Percentiles rank a stretch among this genome's conserved stretches.
Conservation (phyloP, 2,888 invertebrate genomes). For the Panopea generosa region DNA sequence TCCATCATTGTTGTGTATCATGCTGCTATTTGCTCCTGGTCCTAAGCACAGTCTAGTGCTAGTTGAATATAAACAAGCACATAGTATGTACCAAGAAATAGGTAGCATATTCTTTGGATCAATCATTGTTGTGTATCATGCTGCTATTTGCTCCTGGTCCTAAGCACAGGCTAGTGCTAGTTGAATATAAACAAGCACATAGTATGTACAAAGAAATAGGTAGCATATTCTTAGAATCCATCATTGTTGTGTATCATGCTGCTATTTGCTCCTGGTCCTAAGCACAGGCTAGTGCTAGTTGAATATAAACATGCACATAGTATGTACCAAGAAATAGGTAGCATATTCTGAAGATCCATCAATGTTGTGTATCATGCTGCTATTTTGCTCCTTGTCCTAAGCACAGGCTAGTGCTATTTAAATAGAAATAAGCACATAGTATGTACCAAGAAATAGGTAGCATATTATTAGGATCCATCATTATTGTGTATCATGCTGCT, state of each 20-base stretch:
- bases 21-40: conserved; percentile 6
- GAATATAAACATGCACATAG: conserved; percentile 12
- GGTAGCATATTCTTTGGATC: neutral
- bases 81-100: conserved; percentile 14
- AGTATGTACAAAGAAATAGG: conserved; percentile 17
- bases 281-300: conserved; percentile 28
- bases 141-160: conserved; percentile 17
- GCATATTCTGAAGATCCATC: neutral
- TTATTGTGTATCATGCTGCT: conserved; percentile 6
- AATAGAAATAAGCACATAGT: conserved; percentile 8
- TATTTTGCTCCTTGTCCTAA: conserved; percentile 15
- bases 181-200: conserved; percentile 1
- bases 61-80: conserved; percentile 11
- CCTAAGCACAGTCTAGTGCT: conserved; percentile 25
- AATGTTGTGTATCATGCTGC: neutral
- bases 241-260: too few species aligned
- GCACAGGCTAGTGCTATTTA: conserved; percentile 23
- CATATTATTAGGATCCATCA: neutral
- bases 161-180: conserved; percentile 28
- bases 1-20: neutral
- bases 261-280: conserved; percentile 7
- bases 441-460: conserved; percentile 13
- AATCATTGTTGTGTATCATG: neutral
- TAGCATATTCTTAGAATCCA: neutral
- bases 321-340: conserved; percentile 20